Conservation (phyloP, 2,888 invertebrate genomes). For the Eudasyphora cyanicolor region DNA sequence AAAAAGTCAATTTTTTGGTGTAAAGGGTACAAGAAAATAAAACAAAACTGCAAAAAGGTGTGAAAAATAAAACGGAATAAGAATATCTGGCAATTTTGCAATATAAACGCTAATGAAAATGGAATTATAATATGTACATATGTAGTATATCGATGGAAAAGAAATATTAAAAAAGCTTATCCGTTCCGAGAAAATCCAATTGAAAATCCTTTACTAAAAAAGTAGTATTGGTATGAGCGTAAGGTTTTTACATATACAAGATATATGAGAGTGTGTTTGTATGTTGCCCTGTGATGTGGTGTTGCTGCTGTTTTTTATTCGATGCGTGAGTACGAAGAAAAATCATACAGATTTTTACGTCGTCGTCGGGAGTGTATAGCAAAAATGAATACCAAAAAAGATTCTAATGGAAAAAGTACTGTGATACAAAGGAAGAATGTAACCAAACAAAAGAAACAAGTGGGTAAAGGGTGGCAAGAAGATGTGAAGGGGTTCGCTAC, state of each 20-base stretch:
- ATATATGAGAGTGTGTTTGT: conserved; percentile 27
- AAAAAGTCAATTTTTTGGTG: too few relatives aligned
- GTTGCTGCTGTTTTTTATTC: conserved; percentile 17
- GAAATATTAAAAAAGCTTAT: conserved; percentile 35
- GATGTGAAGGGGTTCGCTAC: conserved; percentile 4
- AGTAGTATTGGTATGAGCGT: conserved; percentile 53
- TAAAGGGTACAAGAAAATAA: conserved; percentile 42
- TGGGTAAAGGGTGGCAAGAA: conserved; percentile 37
- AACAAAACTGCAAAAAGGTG: not conserved
- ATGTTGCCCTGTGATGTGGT: conserved; percentile 22
- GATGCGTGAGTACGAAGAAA: conserved; percentile 61
- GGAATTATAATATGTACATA: conserved; percentile 12
- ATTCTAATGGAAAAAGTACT: conserved; percentile 47
- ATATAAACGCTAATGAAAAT: not conserved
- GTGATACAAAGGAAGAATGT: conserved; percentile 8
- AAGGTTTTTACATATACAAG: conserved; percentile 33
- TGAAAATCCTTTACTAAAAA: conserved; percentile 59
- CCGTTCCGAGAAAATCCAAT: conserved; percentile 42
- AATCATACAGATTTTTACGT: conserved; percentile 59
- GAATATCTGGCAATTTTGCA: conserved; percentile 11
- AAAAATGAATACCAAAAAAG: conserved; percentile 50
- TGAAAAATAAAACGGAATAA: conserved; percentile 14
- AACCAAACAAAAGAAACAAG: conserved; percentile 27
- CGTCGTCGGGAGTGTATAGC: conserved; percentile 53
- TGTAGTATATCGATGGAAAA: conserved; percentile 10